phyloP scores from a whole-genome alignment of 2,888 invertebrate genomes.

The Drosophila emarginata region DNA sequence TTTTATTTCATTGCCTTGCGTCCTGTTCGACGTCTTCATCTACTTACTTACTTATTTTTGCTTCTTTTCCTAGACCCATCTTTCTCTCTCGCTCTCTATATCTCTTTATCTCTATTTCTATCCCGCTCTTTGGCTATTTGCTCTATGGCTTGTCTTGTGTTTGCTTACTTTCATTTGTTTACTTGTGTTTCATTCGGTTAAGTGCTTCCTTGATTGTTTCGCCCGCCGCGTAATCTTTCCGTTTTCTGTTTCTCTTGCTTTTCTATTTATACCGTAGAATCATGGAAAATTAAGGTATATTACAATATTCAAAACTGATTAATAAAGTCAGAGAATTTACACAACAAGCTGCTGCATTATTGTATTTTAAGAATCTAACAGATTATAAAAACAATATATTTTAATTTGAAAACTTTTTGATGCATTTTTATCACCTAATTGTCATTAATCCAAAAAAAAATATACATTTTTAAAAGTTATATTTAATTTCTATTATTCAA shows the following conservation, averaged over 20 bases:
- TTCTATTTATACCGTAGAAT: slow-evolving; percentile 16
- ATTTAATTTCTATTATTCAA: not conserved
- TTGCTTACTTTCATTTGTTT: slow-evolving; percentile 77
- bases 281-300: not conserved
- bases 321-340: not conserved
- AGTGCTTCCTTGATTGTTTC: slow-evolving; percentile 77
- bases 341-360: no score
- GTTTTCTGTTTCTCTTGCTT: not conserved
- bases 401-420: no score
- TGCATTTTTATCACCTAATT: no score
- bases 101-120: not conserved
- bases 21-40: slow-evolving; percentile 27
- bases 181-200: slow-evolving; percentile 77
- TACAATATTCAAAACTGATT: not conserved
- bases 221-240: slow-evolving; percentile 39
- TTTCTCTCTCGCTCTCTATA: slow-evolving; percentile 1
- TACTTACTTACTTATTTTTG: slow-evolving; percentile 15
- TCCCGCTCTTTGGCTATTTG: slow-evolving; percentile 51
- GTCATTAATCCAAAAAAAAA: no score
- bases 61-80: not conserved
- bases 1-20: slow-evolving; percentile 67
- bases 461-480: no score
- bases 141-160: slow-evolving; percentile 68
- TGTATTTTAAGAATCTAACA: no score
- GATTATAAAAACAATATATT: no score